phyloP scores from a whole-genome alignment of 2,888 invertebrate genomes.

The Lepidocyrtinus sp. region DNA sequence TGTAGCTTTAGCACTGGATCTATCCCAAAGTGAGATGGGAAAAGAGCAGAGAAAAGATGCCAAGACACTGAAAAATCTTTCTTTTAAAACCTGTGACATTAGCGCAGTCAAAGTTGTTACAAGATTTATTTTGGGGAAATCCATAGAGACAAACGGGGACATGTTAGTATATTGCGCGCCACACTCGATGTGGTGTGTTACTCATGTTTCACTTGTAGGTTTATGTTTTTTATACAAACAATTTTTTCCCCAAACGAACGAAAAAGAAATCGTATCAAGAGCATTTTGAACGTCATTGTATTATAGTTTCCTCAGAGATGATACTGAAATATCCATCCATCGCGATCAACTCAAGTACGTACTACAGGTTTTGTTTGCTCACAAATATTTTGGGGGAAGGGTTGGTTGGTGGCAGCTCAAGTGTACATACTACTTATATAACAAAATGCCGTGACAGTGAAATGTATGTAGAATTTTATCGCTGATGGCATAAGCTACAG shows the following conservation, averaged over 20 bases:
- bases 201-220: conserved; percentile 1
- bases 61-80: conserved; percentile 55
- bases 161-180: conserved; percentile 17
- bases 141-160: conserved; percentile 54
- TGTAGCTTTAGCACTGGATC: conserved; percentile 19
- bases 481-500: too few species aligned
- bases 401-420: not conserved
- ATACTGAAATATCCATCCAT: not conserved
- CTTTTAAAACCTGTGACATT: conserved; percentile 52
- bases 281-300: not conserved
- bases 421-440: not conserved
- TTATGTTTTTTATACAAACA: not conserved
- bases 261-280: not conserved
- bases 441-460: not conserved
- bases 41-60: conserved; percentile 32
- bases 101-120: conserved; percentile 45
- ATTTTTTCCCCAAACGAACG: not conserved
- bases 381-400: conserved; percentile 8
- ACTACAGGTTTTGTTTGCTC: not conserved
- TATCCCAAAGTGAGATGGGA: conserved; percentile 21
- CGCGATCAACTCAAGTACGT: not conserved
- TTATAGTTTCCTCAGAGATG: not conserved
- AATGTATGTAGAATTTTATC: too few species aligned
- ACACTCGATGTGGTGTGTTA: not conserved
- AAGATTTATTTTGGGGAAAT: conserved; percentile 57